phyloP scores from a whole-genome alignment of 2,113 vertebrate genomes.

The Platanista minor region DNA sequence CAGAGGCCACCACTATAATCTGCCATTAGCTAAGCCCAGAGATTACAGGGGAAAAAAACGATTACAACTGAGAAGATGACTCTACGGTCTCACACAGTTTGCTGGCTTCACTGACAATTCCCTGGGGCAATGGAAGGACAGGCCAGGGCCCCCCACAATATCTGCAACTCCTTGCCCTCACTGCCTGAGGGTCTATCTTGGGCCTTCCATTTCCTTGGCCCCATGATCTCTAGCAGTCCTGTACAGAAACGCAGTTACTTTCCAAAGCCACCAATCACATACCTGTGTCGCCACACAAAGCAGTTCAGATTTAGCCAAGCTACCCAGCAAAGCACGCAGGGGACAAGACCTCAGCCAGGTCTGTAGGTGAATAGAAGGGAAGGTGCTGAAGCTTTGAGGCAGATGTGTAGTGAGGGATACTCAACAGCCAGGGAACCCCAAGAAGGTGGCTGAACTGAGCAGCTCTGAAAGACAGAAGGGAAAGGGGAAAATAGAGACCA shows the following conservation, averaged over 20 bases:
- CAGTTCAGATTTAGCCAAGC: not conserved
- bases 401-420: rapidly evolving
- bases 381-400: not conserved
- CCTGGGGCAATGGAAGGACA: not conserved
- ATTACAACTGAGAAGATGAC: not conserved
- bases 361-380: not conserved
- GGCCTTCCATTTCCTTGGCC: not conserved
- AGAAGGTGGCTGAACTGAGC: not conserved
- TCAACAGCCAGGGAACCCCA: not conserved
- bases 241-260: not conserved
- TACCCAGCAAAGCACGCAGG: not conserved
- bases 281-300: too few relatives aligned
- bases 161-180: not conserved
- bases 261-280: not conserved
- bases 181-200: not conserved
- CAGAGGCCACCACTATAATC: not conserved
- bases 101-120: not conserved
- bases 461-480: not conserved
- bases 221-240: not conserved
- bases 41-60: not conserved
- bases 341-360: not conserved
- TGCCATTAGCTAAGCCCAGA: not conserved
- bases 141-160: not conserved
- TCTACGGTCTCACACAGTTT: not conserved
- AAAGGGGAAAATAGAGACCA: not conserved